Base-by-base conservation (phyloP, 1,140 invertebrate species). In the Micrasema longulum region DNA sequence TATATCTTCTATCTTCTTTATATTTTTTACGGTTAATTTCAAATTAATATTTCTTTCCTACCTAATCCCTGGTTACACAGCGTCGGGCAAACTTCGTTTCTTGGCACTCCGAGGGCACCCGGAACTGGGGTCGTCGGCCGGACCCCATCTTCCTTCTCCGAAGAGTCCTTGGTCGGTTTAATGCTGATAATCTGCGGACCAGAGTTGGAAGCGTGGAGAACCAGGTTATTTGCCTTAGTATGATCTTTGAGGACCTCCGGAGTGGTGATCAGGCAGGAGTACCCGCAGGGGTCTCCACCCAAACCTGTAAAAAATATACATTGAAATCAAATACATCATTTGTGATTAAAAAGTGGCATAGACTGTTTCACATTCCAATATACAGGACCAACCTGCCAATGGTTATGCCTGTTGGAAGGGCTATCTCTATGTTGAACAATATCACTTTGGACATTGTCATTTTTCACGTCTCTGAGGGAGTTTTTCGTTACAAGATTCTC, bases 271-370 rank as follows among this genome's bases (percentile, higher is more conserved):
- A 23, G 31, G 77, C 82, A 84, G 47, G 70, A 70, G 26, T 72
- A 76, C 12, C 81, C 82, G 76, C 82, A 84, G 41, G 80, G 76
- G 43, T 74, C 67, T 38, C 82, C 82, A 57, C 82, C 82, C 71
- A 84, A 74, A 18, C 73, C 73, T 71, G 43, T 18, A 70, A 53
- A 20, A 18, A 52, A 38, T 14, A 22, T 7, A 31, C 0, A 26
- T 1, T 14, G 18, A 38, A 7, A 38, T 12, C 36, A 38, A 38
- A 38, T 5, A 7, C 5, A 5, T 38, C 12, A 5, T 7, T 12
- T 38, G 5, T 12, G 12, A 38, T 38, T 38, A 38, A 5, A 38
- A 5, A 38, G n/a, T n/a, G n/a, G n/a, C n/a, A n/a, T n/a, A n/a
- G n/a, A n/a, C n/a, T n/a, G n/a, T n/a, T n/a, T n/a, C n/a, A n/a